These are phyloP conservation scores for Eilema depressum DNA, from an alignment of 2,888 invertebrate species.

Conservation along the genomic window DNA sequence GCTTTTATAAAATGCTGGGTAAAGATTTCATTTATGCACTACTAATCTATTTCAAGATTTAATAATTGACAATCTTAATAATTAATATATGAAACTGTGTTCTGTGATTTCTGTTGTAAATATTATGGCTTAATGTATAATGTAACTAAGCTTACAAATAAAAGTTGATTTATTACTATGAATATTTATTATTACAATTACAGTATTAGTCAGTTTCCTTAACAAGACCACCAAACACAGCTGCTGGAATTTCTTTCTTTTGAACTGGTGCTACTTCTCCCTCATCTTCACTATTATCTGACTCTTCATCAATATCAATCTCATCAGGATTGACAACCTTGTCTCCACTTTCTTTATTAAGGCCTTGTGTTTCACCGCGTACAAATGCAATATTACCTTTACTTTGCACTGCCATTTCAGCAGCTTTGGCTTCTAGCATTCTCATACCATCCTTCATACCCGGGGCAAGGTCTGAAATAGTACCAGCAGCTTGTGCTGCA, in stretches of 20 bases:
- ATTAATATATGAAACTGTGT: constrained; percentile 57
- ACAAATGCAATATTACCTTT: constrained; percentile 93
- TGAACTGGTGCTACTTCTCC: constrained; percentile 91
- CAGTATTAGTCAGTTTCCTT: constrained; percentile 59
- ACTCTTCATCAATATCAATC: constrained; percentile 93
- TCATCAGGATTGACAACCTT: constrained; percentile 95
- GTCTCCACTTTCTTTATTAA: constrained; percentile 87
- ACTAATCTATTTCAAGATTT: constrained; percentile 30
- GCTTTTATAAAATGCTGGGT: constrained; percentile 14
- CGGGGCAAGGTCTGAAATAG: constrained; percentile 91
- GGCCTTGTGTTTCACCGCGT: constrained; percentile 94
- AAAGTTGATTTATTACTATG: constrained; percentile 68
- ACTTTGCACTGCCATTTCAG: constrained; percentile 88
- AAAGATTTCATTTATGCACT: constrained; percentile 13
- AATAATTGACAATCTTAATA: constrained; percentile 40
- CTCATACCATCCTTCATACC: constrained; percentile 95
- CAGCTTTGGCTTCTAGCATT: constrained; percentile 94
- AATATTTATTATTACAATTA: constrained; percentile 34
- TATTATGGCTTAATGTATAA: constrained; percentile 71
- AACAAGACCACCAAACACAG: constrained; percentile 95
- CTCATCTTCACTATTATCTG: constrained; percentile 88
- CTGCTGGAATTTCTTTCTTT: constrained; percentile 94
- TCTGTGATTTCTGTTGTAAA: constrained; percentile 81
- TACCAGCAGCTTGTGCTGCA: constrained; percentile 88
- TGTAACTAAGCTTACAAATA: constrained; percentile 69